Conservation (phyloP, 2,888 invertebrate genomes). For the Hyles lineata region DNA sequence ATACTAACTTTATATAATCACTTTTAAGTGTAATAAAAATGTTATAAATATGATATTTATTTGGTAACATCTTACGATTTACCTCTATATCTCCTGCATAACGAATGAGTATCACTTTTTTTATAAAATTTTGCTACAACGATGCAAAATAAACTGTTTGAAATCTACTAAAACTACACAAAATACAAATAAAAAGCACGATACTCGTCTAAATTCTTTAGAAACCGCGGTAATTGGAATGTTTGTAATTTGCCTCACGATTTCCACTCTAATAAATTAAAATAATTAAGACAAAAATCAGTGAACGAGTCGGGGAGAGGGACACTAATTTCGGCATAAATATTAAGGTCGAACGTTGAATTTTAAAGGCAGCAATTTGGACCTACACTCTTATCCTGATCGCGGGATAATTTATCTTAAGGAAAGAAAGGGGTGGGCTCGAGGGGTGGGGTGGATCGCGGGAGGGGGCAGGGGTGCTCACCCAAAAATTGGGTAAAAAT, state of each 20-base stretch:
- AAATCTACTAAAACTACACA: not conserved
- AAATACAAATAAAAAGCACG: conserved; percentile 2
- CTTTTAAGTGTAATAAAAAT: no score
- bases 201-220: conserved; percentile 36
- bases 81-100: no score
- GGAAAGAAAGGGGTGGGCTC: conserved; percentile 83
- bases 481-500: conserved; percentile 85
- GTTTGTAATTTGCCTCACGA: conserved; percentile 25
- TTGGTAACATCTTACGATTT: no score
- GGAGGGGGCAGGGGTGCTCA: conserved; percentile 56
- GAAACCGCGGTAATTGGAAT: conserved; percentile 38
- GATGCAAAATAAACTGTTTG: not conserved
- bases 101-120: no score
- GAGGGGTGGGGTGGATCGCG: conserved; percentile 54
- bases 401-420: conserved; percentile 85
- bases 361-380: conserved; percentile 85
- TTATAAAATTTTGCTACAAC: no score
- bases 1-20: no score
- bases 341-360: conserved; percentile 80
- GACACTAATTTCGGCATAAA: conserved; percentile 71
- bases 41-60: no score
- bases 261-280: conserved; percentile 31
- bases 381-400: conserved; percentile 85
- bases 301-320: conserved; percentile 59
- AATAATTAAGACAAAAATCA: conserved; percentile 32